Percentiles rank a stretch among this genome's conserved stretches.
These are phyloP conservation scores for Sciurus carolinensis DNA, from an alignment of 2,797 vertebrate genomes.

Conservation along the genomic window DNA sequence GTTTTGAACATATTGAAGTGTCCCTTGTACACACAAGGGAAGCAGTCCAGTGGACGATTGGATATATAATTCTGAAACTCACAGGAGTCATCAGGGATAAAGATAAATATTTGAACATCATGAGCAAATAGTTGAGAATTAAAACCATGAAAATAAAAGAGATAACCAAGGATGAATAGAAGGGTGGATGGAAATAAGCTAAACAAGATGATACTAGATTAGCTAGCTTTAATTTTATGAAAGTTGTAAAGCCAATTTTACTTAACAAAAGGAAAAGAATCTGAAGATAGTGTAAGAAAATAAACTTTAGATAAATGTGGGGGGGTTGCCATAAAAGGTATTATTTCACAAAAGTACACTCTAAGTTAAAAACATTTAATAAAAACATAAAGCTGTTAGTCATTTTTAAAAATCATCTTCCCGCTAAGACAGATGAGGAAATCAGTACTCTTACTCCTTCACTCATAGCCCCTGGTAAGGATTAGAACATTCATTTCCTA, in stretches of 20 bases:
- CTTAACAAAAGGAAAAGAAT: neutral
- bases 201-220: constrained; percentile 36
- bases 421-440: constrained; percentile 13
- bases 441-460: neutral
- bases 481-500: neutral
- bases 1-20: neutral
- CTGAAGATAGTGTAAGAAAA: constrained; percentile 19
- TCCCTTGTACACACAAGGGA: neutral
- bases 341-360: constrained; percentile 42
- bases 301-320: neutral
- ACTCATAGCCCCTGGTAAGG: neutral
- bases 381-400: constrained; percentile 1
- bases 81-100: neutral
- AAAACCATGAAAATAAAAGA: neutral
- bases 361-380: neutral
- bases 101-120: neutral
- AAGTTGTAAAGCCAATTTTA: constrained; percentile 37
- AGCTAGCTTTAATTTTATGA: constrained; percentile 48
- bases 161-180: constrained; percentile 3
- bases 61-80: constrained; percentile 5
- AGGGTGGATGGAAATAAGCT: neutral
- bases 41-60: neutral
- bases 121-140: neutral
- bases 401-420: constrained; percentile 37
- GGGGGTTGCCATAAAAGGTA: neutral